These are phyloP conservation scores for Nasua narica DNA, from an alignment of 2,797 vertebrate species.

Conservation along the genomic window DNA sequence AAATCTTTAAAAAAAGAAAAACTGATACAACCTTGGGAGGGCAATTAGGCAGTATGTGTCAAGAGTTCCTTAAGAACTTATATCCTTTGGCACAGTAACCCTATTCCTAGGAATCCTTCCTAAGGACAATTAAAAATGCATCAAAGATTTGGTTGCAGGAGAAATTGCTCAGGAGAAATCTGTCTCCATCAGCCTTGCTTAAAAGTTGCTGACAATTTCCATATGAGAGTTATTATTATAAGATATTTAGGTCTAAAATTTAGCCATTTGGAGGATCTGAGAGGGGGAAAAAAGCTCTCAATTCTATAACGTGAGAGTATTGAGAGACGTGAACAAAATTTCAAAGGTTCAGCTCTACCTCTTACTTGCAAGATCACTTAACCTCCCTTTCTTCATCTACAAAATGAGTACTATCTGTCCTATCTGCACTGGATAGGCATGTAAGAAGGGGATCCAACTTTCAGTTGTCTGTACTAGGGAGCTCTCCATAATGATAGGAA, in stretches of 20 bases:
- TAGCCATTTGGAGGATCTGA: neutral
- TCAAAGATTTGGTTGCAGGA: neutral
- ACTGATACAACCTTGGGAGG: neutral
- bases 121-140: slow-evolving; percentile 27
- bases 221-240: neutral
- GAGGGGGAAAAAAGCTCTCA: neutral
- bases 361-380: neutral
- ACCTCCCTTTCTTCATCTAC: neutral
- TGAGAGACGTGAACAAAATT: neutral
- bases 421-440: no score
- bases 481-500: neutral
- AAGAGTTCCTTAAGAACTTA: neutral
- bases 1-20: no score
- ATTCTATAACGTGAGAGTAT: neutral
- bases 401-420: neutral
- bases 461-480: neutral
- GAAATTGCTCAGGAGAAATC: neutral
- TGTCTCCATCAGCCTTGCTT: neutral
- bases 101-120: neutral
- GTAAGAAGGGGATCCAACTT: neutral
- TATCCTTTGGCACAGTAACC: neutral
- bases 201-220: neutral
- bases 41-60: neutral
- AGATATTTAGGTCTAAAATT: neutral
- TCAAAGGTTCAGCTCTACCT: neutral